Conservation (phyloP, 2,888 invertebrate genomes). For the Brassicogethes aeneus region DNA sequence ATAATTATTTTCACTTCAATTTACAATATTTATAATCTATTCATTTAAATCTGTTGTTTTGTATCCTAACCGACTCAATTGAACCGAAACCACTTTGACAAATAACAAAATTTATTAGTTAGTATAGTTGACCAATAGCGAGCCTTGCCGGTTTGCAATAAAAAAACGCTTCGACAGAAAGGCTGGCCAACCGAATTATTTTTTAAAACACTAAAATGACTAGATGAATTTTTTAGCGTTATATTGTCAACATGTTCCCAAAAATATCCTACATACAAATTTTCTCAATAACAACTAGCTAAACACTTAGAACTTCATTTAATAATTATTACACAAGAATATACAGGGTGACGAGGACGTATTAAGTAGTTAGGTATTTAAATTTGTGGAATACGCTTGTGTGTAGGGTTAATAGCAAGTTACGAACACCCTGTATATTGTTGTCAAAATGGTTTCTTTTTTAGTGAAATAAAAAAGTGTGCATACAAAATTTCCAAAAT, state of each 20-base stretch:
- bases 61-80: background rate
- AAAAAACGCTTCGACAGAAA: background rate
- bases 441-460: constrained; percentile 18
- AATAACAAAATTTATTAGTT: background rate
- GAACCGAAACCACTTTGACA: background rate
- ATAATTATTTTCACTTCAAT: background rate
- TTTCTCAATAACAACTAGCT: constrained; percentile 13
- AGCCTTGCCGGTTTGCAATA: background rate
- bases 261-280: constrained; percentile 7
- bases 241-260: constrained; percentile 28
- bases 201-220: constrained; percentile 1
- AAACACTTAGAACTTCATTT: constrained; percentile 14
- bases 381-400: background rate
- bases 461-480: constrained; percentile 1
- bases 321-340: background rate
- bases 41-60: background rate
- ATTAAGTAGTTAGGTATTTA: background rate
- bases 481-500: background rate
- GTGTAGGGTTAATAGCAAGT: no score
- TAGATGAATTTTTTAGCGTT: constrained; percentile 2
- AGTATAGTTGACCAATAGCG: background rate
- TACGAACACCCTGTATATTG: constrained; percentile 1
- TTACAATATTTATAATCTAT: constrained; percentile 1
- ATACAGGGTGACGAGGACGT: background rate
- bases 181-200: no score